Conservation (phyloP, 1,140 invertebrate genomes). For the Lucilia sericata region DNA sequence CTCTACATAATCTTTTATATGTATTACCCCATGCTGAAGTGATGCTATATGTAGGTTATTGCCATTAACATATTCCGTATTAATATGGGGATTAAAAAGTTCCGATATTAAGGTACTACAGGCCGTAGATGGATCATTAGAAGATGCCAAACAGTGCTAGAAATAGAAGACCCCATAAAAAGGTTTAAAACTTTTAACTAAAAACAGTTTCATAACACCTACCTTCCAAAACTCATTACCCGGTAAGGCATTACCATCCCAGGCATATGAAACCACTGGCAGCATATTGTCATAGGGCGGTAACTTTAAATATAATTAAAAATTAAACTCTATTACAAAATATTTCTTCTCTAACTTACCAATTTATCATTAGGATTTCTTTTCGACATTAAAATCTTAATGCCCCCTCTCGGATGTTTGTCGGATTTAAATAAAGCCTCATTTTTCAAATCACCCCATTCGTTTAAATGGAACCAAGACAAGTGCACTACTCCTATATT, state of each 20-base stretch:
- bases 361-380: constrained; percentile 56
- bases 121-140: constrained; percentile 76
- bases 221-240: constrained; percentile 73
- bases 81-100: constrained; percentile 73
- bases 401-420: constrained; percentile 55
- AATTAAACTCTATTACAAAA: not conserved
- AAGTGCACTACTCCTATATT: constrained; percentile 63
- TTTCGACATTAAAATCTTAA: constrained; percentile 50
- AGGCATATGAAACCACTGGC: constrained; percentile 74
- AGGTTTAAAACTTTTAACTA: too few species aligned
- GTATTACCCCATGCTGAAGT: constrained; percentile 69
- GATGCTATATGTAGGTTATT: constrained; percentile 70
- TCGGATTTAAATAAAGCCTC: constrained; percentile 49
- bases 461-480: constrained; percentile 57
- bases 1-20: constrained; percentile 70
- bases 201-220: not conserved
- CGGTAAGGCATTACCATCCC: constrained; percentile 77
- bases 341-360: not conserved
- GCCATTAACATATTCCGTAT: constrained; percentile 68
- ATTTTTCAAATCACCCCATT: constrained; percentile 50
- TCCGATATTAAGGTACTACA: constrained; percentile 72
- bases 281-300: constrained; percentile 57
- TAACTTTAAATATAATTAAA: not conserved
- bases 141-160: constrained; percentile 61
- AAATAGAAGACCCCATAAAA: not conserved